Percentiles rank a stretch among this genome's conserved stretches.
Evolutionary conservation across 2,888 invertebrate species (phyloP).

Genomic region (Eupithecia abbreviata): DNA sequence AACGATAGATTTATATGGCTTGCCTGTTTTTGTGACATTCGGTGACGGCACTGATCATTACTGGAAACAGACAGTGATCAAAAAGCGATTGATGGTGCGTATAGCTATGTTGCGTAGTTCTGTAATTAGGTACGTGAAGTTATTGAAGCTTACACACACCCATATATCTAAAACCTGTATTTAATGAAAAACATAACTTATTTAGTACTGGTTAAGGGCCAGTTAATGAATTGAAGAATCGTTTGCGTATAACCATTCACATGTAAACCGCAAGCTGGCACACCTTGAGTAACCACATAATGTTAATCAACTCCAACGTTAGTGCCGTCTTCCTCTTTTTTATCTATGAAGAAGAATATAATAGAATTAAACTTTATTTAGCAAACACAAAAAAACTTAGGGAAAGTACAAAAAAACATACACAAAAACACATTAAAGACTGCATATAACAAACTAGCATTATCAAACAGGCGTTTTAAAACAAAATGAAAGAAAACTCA

Average conservation of each 20-base stretch:
- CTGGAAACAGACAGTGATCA: conserved; percentile 51
- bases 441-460: too few species aligned
- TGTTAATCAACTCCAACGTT: conserved; percentile 42
- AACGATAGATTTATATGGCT: conserved; percentile 61
- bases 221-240: conserved; percentile 37
- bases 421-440: too few species aligned
- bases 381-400: too few species aligned
- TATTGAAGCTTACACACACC: neutral
- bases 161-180: neutral
- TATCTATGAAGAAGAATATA: neutral
- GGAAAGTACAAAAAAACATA: too few species aligned
- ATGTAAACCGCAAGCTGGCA: conserved; percentile 50
- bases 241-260: conserved; percentile 48
- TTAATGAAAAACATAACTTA: neutral
- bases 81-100: conserved; percentile 44
- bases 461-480: too few species aligned
- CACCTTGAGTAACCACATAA: conserved; percentile 52
- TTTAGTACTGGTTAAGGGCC: neutral
- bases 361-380: too few species aligned
- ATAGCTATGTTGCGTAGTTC: conserved; percentile 17
- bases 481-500: too few species aligned
- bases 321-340: neutral
- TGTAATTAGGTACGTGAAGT: neutral
- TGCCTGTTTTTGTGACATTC: conserved; percentile 61
- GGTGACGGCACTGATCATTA: conserved; percentile 57